Base-by-base conservation (phyloP, 23 tunicate species). In the Halocynthia roretzi region DNA sequence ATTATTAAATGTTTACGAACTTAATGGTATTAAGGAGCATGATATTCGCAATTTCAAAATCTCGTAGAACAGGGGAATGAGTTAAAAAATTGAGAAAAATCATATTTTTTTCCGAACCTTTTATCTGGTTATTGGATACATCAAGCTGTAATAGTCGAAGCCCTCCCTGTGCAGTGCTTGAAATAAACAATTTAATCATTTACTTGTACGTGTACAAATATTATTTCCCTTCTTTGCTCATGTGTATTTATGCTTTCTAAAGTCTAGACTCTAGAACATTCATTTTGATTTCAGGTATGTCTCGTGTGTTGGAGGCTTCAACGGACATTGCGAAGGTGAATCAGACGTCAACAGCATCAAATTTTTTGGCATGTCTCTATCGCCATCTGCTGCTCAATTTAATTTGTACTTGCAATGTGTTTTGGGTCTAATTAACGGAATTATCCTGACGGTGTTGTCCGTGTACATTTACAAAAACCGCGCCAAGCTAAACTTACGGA, bases 291-390 rank as follows among this genome's bases (percentile, higher is more conserved):
- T 0, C 77, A 91, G 97, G 51, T 91, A 85, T 72, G 97, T 90
- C 31, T 85, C 97, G 14, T 91, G 97, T 56, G 76, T 91, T 56
- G 97, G 97, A 8, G 56, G 51, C 7, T 77, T 81, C 50, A 85
- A 61, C n/a, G 77, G 72, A 53, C 87, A 82, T 44, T 91, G 97
- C 71, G 77, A 71, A 7, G 78, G 75, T 0, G 68, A 82, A 7
- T 19, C 65, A 15, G 85, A 52, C 22, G 61, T 52, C 11, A 52
- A 31, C 44, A 31, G 44, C 4, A 31, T 31, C 44, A 31, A 31
- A 0, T 31, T 31, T 31, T 31, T 31, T 31, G 1, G 44, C 2
- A 31, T 31, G 44, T 31, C 44, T 31, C 44, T 31, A 31, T 31
- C 44, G 44, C 44, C 44, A 31, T 31, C 44, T 31, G 44, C 44